These are phyloP conservation scores for Fabriciana adippe DNA, from an alignment of 2,888 invertebrate genomes.

Conservation along the genomic window DNA sequence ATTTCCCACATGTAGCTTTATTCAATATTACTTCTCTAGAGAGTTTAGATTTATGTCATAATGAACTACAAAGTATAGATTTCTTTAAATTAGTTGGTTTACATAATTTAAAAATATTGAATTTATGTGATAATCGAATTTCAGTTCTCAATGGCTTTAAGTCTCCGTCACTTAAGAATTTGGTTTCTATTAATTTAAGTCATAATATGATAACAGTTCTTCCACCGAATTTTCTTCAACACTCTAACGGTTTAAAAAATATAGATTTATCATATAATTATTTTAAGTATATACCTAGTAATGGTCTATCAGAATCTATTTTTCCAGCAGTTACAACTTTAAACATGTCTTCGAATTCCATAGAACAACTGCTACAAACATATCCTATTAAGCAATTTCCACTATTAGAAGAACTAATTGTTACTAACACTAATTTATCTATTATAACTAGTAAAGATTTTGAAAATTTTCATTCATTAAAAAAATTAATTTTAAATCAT, in stretches of 20 bases:
- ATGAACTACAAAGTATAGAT: slow-evolving; percentile 87
- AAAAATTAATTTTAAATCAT: slow-evolving; percentile 87
- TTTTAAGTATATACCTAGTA: slow-evolving; percentile 89
- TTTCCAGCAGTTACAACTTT: slow-evolving; percentile 88
- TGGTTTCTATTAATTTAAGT: slow-evolving; percentile 88
- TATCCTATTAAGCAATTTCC: slow-evolving; percentile 87
- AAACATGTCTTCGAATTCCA: slow-evolving; percentile 92
- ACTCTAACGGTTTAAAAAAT: slow-evolving; percentile 86
- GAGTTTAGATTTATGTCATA: slow-evolving; percentile 85
- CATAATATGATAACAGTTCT: slow-evolving; percentile 88
- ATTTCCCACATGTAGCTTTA: slow-evolving; percentile 90
- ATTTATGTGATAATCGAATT: slow-evolving; percentile 88
- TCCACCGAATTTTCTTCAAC: slow-evolving; percentile 90
- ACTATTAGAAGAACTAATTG: slow-evolving; percentile 90
- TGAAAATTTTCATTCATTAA: slow-evolving; percentile 89
- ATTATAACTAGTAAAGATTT: slow-evolving; percentile 93
- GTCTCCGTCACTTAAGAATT: slow-evolving; percentile 87
- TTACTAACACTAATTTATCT: slow-evolving; percentile 89
- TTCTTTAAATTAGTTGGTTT: slow-evolving; percentile 89
- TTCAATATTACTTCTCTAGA: slow-evolving; percentile 89
- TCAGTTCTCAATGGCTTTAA: slow-evolving; percentile 89
- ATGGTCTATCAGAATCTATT: slow-evolving; percentile 88
- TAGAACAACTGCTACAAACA: slow-evolving; percentile 88
- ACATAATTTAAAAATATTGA: slow-evolving; percentile 87
- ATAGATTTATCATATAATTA: slow-evolving; percentile 90